Evolutionary conservation across 1,140 invertebrate genomes (phyloP).

Genomic region (Ostrea edulis): DNA sequence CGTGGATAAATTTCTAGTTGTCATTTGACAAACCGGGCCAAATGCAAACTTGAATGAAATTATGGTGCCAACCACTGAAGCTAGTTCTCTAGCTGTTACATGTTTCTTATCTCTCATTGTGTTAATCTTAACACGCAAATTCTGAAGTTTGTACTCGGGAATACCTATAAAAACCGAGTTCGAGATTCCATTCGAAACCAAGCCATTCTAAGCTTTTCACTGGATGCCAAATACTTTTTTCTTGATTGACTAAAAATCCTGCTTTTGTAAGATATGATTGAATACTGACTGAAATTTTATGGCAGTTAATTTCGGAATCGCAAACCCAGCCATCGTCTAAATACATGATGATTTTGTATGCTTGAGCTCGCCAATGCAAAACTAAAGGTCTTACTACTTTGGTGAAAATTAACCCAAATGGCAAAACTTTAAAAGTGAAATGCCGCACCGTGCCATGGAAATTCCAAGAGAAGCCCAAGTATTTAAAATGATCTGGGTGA

Average conservation of each 20-base stretch:
- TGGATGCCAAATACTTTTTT: not conserved
- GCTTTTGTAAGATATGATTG: not conserved
- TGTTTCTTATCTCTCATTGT: not conserved
- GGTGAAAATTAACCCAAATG: too few relatives aligned
- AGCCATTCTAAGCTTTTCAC: too few relatives aligned
- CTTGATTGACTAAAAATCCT: not conserved
- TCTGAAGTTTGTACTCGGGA: not conserved
- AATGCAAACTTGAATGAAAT: constrained; percentile 35
- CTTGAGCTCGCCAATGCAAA: not conserved
- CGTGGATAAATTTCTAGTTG: not conserved
- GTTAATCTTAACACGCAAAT: not conserved
- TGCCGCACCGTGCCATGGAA: too few relatives aligned
- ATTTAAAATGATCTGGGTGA: not conserved
- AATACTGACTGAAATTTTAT: not conserved
- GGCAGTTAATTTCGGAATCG: not conserved
- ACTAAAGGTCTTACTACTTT: not conserved
- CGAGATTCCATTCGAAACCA: too few relatives aligned
- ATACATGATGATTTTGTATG: not conserved
- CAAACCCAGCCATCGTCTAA: not conserved
- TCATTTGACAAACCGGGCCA: constrained; percentile 31
- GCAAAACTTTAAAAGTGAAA: too few relatives aligned
- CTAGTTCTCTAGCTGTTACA: not conserved
- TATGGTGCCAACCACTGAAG: not conserved
- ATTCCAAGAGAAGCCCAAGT: not conserved
- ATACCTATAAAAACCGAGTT: not conserved